Evolutionary conservation across 2,113 vertebrate genomes (phyloP).

Genomic region (Orycteropus afer): DNA sequence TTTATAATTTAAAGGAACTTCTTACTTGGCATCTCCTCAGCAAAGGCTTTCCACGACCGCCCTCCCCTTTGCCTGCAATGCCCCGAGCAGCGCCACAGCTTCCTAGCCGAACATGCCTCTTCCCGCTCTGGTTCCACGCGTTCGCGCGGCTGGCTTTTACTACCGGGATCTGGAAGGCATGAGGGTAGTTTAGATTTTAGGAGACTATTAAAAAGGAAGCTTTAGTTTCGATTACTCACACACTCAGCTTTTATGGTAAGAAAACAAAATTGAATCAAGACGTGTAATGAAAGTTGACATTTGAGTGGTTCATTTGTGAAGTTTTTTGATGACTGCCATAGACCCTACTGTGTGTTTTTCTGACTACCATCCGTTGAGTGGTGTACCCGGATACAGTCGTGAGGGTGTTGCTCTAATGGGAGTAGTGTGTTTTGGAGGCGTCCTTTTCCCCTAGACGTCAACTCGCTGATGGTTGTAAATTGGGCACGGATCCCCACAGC

Average conservation of each 20-base stretch:
- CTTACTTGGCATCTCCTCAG: constrained; percentile 25
- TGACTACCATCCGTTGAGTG: neutral
- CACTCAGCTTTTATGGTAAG: neutral
- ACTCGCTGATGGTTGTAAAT: constrained; percentile 29
- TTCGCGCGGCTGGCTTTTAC: constrained; percentile 44
- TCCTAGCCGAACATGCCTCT: neutral
- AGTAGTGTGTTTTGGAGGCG: neutral
- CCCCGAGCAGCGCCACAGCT: constrained; percentile 13
- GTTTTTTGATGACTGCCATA: neutral
- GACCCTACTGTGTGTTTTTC: constrained; percentile 54
- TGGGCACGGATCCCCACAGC: neutral
- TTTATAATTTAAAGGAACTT: constrained; percentile 23
- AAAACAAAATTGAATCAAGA: constrained; percentile 31
- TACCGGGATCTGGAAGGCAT: neutral
- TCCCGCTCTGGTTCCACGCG: neutral
- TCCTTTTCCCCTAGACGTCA: constrained; percentile 16
- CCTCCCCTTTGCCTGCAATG: neutral
- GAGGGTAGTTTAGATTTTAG: neutral
- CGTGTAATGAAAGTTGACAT: neutral
- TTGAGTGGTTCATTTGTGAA: neutral
- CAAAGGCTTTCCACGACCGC: constrained; percentile 24
- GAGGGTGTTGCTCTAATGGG: neutral
- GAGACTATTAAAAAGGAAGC: neutral
- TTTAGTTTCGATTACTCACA: constrained; percentile 34
- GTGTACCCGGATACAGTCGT: neutral